Evolutionary conservation across 2,797 vertebrate genomes (phyloP).

Genomic region (Sebastes ruberrimus): DNA sequence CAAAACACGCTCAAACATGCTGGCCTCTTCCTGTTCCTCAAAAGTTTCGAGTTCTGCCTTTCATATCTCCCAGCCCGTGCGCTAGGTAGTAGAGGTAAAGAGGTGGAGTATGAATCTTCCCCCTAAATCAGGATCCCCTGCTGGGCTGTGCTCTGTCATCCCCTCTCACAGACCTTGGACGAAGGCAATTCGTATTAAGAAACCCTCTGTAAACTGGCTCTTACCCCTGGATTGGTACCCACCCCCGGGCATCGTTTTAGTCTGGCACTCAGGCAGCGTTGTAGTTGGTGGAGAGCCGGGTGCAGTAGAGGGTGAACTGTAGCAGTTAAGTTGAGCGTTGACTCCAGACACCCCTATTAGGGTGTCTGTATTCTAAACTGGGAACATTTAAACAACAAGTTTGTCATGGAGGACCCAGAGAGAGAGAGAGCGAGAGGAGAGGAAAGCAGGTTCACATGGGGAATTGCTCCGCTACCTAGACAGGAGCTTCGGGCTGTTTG

Average conservation of each 20-base stretch:
- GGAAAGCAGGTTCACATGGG: conserved; percentile 58
- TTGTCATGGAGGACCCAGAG: conserved; percentile 55
- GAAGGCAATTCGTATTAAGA: conserved; percentile 46
- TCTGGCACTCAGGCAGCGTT: conserved; percentile 38
- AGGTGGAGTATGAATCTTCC: conserved; percentile 62
- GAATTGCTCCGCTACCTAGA: conserved; percentile 64
- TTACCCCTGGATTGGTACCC: conserved; percentile 39
- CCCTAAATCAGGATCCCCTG: conserved; percentile 54
- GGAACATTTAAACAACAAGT: conserved; percentile 66
- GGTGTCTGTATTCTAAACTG: conserved; percentile 63
- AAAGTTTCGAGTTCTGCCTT: conserved; percentile 78
- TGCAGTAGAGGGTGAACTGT: conserved; percentile 53
- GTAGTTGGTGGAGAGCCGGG: conserved; percentile 31
- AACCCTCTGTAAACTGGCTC: conserved; percentile 31
- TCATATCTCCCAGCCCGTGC: conserved; percentile 68
- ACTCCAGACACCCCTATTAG: conserved; percentile 71
- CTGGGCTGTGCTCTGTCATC: conserved; percentile 31
- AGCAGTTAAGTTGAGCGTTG: conserved; percentile 49
- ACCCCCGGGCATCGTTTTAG: conserved; percentile 47
- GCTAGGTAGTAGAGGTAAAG: conserved; percentile 67
- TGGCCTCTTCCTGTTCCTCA: conserved; percentile 82
- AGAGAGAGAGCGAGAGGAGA: background rate
- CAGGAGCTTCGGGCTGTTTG: conserved; percentile 76
- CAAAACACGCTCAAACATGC: conserved; percentile 80
- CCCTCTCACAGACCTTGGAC: conserved; percentile 42